These are phyloP conservation scores for Anguilla anguilla DNA, from an alignment of 2,797 vertebrate species.

Conservation along the genomic window DNA sequence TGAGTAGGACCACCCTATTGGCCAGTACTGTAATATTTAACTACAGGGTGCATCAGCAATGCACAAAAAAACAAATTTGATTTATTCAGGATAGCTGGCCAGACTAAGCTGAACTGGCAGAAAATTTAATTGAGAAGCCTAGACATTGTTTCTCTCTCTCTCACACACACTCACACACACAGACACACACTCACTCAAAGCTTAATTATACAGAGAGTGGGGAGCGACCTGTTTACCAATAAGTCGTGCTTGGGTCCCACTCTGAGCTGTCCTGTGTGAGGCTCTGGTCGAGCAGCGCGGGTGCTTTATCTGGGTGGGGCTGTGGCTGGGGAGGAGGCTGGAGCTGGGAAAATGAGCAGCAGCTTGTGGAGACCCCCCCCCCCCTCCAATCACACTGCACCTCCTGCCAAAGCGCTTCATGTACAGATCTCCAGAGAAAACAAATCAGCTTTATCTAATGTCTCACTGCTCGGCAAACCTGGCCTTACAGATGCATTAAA, in stretches of 20 bases:
- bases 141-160: constrained; percentile 29
- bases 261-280: constrained; percentile 52
- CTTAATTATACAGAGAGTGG: constrained; percentile 56
- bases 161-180: neutral
- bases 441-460: constrained; percentile 80
- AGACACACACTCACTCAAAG: constrained; percentile 29
- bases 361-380: constrained; percentile 65
- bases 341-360: constrained; percentile 69
- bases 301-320: constrained; percentile 60
- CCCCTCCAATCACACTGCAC: constrained; percentile 42
- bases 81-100: constrained; percentile 27
- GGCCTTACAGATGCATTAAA: constrained; percentile 74
- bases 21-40: constrained; percentile 1
- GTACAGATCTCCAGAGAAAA: constrained; percentile 73
- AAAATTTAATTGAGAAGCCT: constrained; percentile 36
- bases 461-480: constrained; percentile 72
- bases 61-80: constrained; percentile 19
- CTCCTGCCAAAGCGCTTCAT: constrained; percentile 71
- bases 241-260: constrained; percentile 45
- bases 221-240: constrained; percentile 58
- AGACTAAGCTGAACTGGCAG: constrained; percentile 35
- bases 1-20: neutral
- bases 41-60: constrained; percentile 23
- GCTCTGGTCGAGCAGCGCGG: constrained; percentile 54
- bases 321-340: constrained; percentile 60